Evolutionary conservation across 2,888 invertebrate genomes (phyloP), one percentile per base, ranked within the genome.

Genomic region (Andrena minutula): DNA sequence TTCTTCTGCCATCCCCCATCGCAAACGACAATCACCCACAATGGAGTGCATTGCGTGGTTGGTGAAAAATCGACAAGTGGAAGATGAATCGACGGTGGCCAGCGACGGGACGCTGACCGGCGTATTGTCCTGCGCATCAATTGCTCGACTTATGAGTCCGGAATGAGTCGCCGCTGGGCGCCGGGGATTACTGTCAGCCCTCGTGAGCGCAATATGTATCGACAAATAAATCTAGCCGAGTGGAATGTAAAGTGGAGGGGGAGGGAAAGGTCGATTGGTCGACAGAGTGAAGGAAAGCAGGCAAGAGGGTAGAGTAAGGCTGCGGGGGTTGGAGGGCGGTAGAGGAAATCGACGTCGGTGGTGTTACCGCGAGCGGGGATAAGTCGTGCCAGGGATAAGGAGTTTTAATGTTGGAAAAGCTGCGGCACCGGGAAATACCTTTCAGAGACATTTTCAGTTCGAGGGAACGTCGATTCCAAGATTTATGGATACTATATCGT

Each of bases 171-270:
- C 71, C 79, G 71, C 65, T 12, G 20, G 64, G 79, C 77, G 72
- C 82, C 80, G 82, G 78, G 81, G 88, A 88, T 88, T 88, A 88
- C 87, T 77, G 85, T 75, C 85, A 75, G 69, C 72, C 63, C 82
- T 74, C 69, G 83, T 75, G 72, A 80, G 82, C 72, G 83, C 79
- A 79, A 87, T 85, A 83, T 83, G 85, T 88, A 82, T 85, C 83
- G 82, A 83, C 86, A 87, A 88, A 88, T 88, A 88, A 88, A 88
- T 88, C 88, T 83, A 85, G 71, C 82, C 32, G 72, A 78, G 83
- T 72, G 83, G 88, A 88, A 88, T 88, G 85, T 85, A 88, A 88
- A 88, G 75, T 16, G 41, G 12, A 71, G 87, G 71, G 73, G 88
- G 71, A 66, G 84, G 60, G 64, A 69, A 74, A 71, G 76, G 79